A percentile compares a stretch with the other conserved stretches of the same genome.
Evolutionary conservation across 2,888 invertebrate species (phyloP).

Genomic region (Andrena praecox): DNA sequence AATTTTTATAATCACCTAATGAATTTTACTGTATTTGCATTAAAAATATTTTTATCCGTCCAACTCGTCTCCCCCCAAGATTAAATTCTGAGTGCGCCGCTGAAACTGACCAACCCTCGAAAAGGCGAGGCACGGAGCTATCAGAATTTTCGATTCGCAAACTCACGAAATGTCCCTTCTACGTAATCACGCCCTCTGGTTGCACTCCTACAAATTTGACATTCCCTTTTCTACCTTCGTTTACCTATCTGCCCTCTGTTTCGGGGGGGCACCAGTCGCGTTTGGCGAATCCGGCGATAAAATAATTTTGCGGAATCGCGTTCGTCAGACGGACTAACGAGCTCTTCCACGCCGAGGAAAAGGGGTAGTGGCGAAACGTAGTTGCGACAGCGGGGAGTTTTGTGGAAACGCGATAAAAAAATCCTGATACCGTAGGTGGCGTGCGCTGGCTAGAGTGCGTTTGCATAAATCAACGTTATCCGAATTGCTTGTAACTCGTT

Average conservation of each 20-base stretch:
- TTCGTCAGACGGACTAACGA: slow-evolving; percentile 15
- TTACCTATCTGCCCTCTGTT: not conserved
- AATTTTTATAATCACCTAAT: too few species aligned
- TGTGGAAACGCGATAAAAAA: slow-evolving; percentile 21
- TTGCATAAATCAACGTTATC: slow-evolving; percentile 40
- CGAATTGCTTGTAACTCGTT: slow-evolving; percentile 42
- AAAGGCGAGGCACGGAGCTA: too few species aligned
- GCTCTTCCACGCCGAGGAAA: not conserved
- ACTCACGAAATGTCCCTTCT: not conserved
- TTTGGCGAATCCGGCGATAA: slow-evolving; percentile 4
- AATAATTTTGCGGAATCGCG: slow-evolving; percentile 2
- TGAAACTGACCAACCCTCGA: too few species aligned
- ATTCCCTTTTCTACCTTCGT: not conserved
- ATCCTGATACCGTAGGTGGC: slow-evolving; percentile 1
- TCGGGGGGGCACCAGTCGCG: not conserved
- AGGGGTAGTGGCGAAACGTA: not conserved
- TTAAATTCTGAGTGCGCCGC: too few species aligned
- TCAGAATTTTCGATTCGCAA: too few species aligned
- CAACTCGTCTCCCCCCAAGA: too few species aligned
- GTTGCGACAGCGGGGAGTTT: slow-evolving; percentile 6
- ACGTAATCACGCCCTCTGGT: not conserved
- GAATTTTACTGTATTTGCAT: too few species aligned
- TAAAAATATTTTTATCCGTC: too few species aligned
- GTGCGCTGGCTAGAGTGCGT: slow-evolving; percentile 4
- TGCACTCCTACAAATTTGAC: not conserved